Conservation (phyloP, 1,140 invertebrate genomes). For the Liolophura sinensis region DNA sequence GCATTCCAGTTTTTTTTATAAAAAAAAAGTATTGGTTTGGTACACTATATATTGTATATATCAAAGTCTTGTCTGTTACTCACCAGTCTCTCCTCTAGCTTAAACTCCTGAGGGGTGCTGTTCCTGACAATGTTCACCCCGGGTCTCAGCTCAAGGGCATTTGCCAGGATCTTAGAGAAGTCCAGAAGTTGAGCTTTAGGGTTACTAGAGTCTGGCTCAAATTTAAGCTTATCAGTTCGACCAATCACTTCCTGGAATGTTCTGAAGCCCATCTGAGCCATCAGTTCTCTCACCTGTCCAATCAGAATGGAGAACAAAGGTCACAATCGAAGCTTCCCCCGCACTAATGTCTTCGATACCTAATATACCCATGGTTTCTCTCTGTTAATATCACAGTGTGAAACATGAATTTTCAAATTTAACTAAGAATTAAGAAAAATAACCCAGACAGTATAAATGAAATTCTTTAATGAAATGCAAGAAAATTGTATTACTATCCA, state of each 20-base stretch:
- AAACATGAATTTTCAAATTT: neutral
- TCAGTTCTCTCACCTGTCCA: slow-evolving; percentile 75
- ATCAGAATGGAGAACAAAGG: slow-evolving; percentile 7
- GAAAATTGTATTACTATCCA: too few relatives aligned
- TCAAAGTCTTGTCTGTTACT: slow-evolving; percentile 7
- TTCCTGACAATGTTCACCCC: slow-evolving; percentile 91
- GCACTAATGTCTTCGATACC: slow-evolving; percentile 7
- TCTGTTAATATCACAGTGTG: slow-evolving; percentile 6
- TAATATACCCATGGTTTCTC: slow-evolving; percentile 16
- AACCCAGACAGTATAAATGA: too few relatives aligned
- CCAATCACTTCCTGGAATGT: slow-evolving; percentile 94
- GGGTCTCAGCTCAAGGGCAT: slow-evolving; percentile 86
- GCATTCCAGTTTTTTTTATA: too few relatives aligned
- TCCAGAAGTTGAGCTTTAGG: slow-evolving; percentile 86
- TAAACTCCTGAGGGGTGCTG: slow-evolving; percentile 83
- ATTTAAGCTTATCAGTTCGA: slow-evolving; percentile 78
- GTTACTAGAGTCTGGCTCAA: slow-evolving; percentile 61
- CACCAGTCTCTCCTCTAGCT: slow-evolving; percentile 80
- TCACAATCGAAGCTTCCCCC: neutral
- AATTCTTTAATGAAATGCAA: too few relatives aligned
- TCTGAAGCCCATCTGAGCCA: slow-evolving; percentile 88
- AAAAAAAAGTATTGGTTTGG: too few relatives aligned
- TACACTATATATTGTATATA: neutral
- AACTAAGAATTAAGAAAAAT: too few relatives aligned
- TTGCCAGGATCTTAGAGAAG: slow-evolving; percentile 82